Conservation (phyloP, 1,140 invertebrate genomes). For the Mya arenaria region DNA sequence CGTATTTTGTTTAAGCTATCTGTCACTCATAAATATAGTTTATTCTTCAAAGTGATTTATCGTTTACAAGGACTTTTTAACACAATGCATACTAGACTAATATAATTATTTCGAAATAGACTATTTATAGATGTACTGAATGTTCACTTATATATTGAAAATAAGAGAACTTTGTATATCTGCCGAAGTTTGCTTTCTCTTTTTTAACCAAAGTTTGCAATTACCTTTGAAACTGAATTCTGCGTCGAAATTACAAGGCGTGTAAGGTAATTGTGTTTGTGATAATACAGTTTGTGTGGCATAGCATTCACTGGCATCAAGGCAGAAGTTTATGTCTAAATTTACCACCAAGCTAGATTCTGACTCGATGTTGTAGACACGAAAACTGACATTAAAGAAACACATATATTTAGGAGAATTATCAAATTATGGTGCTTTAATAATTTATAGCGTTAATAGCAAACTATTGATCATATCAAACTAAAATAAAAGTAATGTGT, state of each 20-base stretch:
- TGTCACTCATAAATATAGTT: too few species aligned
- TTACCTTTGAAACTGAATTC: conserved; percentile 3
- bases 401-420: too few species aligned
- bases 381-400: too few species aligned
- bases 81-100: neutral
- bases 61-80: neutral
- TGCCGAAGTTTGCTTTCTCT: neutral
- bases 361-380: too few species aligned
- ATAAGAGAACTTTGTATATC: neutral
- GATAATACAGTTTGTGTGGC: neutral
- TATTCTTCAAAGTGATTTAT: neutral
- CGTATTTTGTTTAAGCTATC: too few species aligned
- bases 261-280: neutral
- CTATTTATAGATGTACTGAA: neutral
- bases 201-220: neutral
- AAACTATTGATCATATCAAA: too few species aligned
- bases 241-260: neutral
- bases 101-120: neutral
- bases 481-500: too few species aligned
- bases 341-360: too few species aligned
- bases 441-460: too few species aligned
- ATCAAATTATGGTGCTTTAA: too few species aligned
- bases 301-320: neutral
- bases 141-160: neutral
- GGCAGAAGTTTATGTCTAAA: too few species aligned